These are phyloP conservation scores for Hydrotaea cyrtoneurina DNA, from an alignment of 2,888 invertebrate genomes.

Conservation along the genomic window DNA sequence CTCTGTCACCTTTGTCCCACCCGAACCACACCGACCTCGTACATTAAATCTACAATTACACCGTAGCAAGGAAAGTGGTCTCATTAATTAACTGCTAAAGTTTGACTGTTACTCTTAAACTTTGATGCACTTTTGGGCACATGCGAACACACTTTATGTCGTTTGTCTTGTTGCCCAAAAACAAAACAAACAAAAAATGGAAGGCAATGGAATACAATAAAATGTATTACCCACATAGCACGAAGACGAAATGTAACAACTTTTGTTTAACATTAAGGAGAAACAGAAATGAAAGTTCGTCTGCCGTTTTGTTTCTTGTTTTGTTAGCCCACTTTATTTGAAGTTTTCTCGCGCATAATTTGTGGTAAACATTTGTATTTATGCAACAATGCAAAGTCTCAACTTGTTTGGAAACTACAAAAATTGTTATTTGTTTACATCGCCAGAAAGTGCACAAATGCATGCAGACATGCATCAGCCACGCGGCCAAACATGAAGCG, in stretches of 20 bases:
- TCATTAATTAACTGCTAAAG: conserved; percentile 61
- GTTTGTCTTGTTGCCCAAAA: conserved; percentile 48
- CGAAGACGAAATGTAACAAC: conserved; percentile 19
- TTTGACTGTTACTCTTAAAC: conserved; percentile 62
- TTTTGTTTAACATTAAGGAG: conserved; percentile 53
- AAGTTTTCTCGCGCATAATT: conserved; percentile 60
- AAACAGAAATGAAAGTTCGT: not conserved
- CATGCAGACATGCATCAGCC: not conserved
- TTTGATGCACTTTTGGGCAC: conserved; percentile 60
- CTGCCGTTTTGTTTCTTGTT: not conserved
- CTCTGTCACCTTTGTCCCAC: no score
- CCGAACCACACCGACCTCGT: no score
- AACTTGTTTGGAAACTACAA: conserved; percentile 54
- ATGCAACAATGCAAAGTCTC: conserved; percentile 41
- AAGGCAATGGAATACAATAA: not conserved
- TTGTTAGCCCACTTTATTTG: not conserved
- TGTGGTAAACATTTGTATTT: conserved; percentile 66
- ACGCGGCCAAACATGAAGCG: not conserved
- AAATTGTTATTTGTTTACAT: conserved; percentile 58
- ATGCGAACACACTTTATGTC: conserved; percentile 52
- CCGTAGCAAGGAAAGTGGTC: conserved; percentile 19
- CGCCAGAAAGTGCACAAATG: conserved; percentile 23
- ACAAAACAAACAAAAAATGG: no score
- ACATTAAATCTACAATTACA: no score
- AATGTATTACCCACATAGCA: not conserved